Conservation (phyloP, 2,888 invertebrate genomes). For the Euproctis similis region DNA sequence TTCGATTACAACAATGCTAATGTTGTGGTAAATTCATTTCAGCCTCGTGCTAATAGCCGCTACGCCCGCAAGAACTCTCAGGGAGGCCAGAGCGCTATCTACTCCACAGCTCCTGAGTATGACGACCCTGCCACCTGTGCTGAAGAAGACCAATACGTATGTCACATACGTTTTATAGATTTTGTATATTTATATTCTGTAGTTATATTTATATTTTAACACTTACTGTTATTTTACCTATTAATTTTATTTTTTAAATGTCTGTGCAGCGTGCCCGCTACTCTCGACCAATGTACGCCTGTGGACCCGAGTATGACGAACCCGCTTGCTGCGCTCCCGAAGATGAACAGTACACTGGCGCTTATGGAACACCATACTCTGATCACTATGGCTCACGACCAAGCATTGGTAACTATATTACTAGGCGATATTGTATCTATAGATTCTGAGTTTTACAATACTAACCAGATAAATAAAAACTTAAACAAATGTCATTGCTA, state of each 20-base stretch:
- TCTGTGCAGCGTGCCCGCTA: conserved; percentile 78
- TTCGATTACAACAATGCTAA: too few species aligned
- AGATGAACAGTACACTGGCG: conserved; percentile 93
- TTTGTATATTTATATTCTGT: background rate
- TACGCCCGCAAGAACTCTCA: conserved; percentile 84
- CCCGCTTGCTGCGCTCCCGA: conserved; percentile 94
- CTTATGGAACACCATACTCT: conserved; percentile 92
- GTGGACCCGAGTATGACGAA: conserved; percentile 93
- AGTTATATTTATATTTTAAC: too few species aligned
- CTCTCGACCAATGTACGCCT: conserved; percentile 81
- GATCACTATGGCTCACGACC: conserved; percentile 93
- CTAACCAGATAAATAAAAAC: too few species aligned
- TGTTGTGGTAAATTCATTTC: too few species aligned
- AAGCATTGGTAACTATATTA: conserved; percentile 76
- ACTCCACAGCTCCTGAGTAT: conserved; percentile 90
- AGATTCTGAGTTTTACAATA: too few species aligned
- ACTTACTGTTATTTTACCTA: too few species aligned
- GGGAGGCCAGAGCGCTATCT: conserved; percentile 88
- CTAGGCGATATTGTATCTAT: background rate
- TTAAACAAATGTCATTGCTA: too few species aligned
- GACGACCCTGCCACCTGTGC: conserved; percentile 96
- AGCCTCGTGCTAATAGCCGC: conserved; percentile 81
- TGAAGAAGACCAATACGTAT: conserved; percentile 91
- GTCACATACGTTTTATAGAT: conserved; percentile 12
- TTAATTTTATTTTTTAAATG: too few species aligned